These are phyloP conservation scores for Eupithecia abbreviata DNA, from an alignment of 2,888 invertebrate species.

Conservation along the genomic window DNA sequence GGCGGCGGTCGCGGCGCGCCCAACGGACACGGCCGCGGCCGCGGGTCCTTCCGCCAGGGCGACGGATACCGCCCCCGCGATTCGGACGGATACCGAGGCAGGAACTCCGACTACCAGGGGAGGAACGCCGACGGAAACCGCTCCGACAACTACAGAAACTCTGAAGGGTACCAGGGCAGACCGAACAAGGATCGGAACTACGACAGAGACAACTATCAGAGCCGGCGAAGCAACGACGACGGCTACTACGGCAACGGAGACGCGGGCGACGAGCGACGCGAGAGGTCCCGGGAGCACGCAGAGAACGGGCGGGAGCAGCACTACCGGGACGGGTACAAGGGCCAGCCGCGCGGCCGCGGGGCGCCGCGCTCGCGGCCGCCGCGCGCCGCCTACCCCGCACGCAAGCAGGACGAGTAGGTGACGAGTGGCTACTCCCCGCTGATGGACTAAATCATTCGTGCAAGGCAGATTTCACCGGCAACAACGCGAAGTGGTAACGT, in stretches of 20 bases:
- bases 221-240: conserved; percentile 65
- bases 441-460: conserved; percentile 83
- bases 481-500: conserved; percentile 84
- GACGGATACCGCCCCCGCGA: conserved; percentile 67
- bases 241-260: conserved; percentile 75
- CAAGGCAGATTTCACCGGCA: conserved; percentile 89
- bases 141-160: conserved; percentile 62
- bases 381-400: conserved; percentile 62
- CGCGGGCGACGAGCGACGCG: conserved; percentile 67
- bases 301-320: conserved; percentile 77
- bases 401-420: conserved; percentile 65
- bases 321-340: conserved; percentile 79
- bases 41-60: conserved; percentile 62
- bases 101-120: conserved; percentile 30
- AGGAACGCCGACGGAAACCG: conserved; percentile 55
- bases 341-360: conserved; percentile 80
- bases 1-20: conserved; percentile 71
- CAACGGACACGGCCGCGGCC: conserved; percentile 74
- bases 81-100: conserved; percentile 52
- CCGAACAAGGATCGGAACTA: conserved; percentile 61
- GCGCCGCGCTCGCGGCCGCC: conserved; percentile 67
- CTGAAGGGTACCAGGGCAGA: conserved; percentile 52
- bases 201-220: conserved; percentile 61
- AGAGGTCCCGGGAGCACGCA: conserved; percentile 72
- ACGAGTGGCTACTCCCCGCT: conserved; percentile 42